Conservation (phyloP, 2,888 invertebrate genomes). For the Lithophane ornitopus region DNA sequence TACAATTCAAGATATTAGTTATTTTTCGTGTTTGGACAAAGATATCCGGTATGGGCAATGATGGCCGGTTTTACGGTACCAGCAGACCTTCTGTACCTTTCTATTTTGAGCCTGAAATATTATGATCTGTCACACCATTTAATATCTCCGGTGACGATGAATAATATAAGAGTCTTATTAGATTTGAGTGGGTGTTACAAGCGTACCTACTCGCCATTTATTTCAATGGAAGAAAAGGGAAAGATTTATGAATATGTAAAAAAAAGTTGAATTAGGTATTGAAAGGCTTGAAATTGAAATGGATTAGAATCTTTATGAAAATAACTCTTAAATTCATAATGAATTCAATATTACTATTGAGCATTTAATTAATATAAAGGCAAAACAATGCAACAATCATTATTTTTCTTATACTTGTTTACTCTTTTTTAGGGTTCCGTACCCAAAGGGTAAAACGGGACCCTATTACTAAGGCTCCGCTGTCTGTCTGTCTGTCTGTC, state of each 20-base stretch:
- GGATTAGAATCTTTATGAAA: not conserved
- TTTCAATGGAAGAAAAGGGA: constrained; percentile 2
- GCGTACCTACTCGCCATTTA: not conserved
- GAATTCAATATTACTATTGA: not conserved
- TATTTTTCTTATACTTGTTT: too few relatives aligned
- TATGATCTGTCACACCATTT: constrained; percentile 42
- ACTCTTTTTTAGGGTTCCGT: too few relatives aligned
- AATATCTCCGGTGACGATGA: constrained; percentile 45
- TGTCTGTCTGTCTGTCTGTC: too few relatives aligned
- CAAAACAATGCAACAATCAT: too few relatives aligned
- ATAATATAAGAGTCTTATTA: constrained; percentile 34
- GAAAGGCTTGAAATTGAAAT: not conserved
- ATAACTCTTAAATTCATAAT: not conserved
- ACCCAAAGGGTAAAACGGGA: too few relatives aligned
- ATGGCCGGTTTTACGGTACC: too few relatives aligned
- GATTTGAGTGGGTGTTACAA: constrained; percentile 6
- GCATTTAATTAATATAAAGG: not conserved
- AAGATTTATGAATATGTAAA: constrained; percentile 14
- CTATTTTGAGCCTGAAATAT: constrained; percentile 16
- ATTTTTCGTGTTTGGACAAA: too few relatives aligned
- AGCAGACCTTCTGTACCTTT: not conserved
- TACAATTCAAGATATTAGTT: too few relatives aligned
- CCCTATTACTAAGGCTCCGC: too few relatives aligned
- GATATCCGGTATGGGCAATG: too few relatives aligned
- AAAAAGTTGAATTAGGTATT: constrained; percentile 14